A percentile compares a stretch with the other conserved stretches of the same genome.
phyloP scores from a whole-genome alignment of 2,888 invertebrate genomes.

The Idaea biselata region DNA sequence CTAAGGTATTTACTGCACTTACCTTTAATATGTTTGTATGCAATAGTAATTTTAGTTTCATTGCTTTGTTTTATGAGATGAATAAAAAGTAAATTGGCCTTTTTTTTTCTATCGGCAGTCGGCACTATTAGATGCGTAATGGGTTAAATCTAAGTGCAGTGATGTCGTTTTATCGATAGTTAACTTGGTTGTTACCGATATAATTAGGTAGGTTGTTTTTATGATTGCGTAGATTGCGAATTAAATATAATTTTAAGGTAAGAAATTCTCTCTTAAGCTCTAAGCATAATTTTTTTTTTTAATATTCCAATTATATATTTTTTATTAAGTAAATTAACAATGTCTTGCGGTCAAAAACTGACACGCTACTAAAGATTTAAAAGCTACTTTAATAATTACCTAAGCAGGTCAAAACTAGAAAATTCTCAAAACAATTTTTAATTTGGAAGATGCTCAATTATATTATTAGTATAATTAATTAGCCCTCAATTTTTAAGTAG shows the following conservation, averaged over 20 bases:
- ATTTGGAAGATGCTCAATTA: no score
- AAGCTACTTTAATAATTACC: no score
- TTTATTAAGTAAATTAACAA: no score
- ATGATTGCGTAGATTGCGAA: not conserved
- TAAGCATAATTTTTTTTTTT: no score
- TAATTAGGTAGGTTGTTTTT: not conserved
- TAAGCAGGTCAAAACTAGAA: no score
- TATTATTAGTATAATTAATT: no score
- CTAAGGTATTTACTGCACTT: not conserved
- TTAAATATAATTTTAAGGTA: not conserved
- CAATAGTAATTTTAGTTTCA: not conserved
- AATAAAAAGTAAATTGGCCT: not conserved
- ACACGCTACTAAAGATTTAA: no score
- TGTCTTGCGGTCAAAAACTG: no score
- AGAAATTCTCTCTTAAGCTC: no score
- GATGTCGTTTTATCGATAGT: slow-evolving; percentile 1
- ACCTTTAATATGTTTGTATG: not conserved
- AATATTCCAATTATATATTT: no score
- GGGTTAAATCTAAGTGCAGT: not conserved
- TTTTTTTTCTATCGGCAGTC: not conserved
- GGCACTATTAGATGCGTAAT: not conserved
- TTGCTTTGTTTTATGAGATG: not conserved
- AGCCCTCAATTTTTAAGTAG: no score
- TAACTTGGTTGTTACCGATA: not conserved
- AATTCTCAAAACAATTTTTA: no score